These are phyloP conservation scores for Leptarthrus brevirostris DNA, from an alignment of 2,888 invertebrate genomes.

Conservation along the genomic window DNA sequence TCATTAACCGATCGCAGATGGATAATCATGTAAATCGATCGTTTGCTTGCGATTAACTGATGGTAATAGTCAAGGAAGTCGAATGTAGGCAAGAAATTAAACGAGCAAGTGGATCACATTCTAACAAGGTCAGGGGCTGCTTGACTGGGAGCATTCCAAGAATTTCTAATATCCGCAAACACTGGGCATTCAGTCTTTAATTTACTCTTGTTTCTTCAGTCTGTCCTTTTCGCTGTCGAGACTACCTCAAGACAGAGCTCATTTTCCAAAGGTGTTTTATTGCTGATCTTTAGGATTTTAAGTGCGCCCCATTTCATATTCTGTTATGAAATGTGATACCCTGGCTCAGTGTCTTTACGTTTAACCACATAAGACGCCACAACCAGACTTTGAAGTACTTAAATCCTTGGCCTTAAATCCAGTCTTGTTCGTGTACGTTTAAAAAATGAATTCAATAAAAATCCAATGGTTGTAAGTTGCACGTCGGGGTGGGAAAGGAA, in stretches of 20 bases:
- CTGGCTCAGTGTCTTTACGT: background rate
- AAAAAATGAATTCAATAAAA: constrained; percentile 11
- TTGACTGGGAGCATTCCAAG: background rate
- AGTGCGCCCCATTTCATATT: constrained; percentile 27
- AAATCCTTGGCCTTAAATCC: background rate
- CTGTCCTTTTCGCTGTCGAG: background rate
- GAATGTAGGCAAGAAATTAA: background rate
- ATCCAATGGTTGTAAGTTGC: background rate
- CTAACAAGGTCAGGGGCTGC: constrained; percentile 17
- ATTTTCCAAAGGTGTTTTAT: constrained; percentile 15
- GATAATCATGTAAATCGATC: constrained; percentile 28
- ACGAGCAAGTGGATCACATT: background rate
- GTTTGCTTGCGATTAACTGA: background rate
- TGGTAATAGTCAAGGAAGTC: background rate
- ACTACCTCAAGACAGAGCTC: background rate
- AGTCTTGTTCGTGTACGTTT: background rate
- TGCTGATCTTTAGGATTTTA: constrained; percentile 24
- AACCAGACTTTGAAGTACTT: background rate
- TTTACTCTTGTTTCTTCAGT: background rate
- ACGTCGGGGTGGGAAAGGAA: background rate
- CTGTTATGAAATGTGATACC: constrained; percentile 26
- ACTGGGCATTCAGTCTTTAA: background rate
- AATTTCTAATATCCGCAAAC: background rate
- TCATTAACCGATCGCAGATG: constrained; percentile 34
- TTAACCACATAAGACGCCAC: background rate